Evolutionary conservation across 2,113 vertebrate species (phyloP), one percentile per base, ranked within the genome.

Genomic region (Pteronura brasiliensis): DNA sequence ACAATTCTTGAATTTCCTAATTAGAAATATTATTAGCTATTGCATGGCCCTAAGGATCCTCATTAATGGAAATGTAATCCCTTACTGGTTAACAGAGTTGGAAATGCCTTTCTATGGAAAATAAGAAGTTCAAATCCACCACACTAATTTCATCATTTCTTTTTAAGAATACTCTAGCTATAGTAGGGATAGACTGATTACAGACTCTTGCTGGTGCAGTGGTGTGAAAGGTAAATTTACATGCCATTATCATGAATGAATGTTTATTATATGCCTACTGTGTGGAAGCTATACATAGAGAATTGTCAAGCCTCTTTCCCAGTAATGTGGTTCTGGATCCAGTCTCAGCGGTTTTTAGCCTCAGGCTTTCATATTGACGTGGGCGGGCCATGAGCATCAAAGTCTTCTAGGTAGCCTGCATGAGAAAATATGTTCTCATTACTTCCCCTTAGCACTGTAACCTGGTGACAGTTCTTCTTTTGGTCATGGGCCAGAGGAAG

Each of bases 371-470:
- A 77, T 49, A 94, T 7, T 47, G 55, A 93, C 47, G 65, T 84
- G 82, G 77, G 74, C 0, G 3, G 93, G 61, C 49, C 42, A 44
- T 7, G 12, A n/a, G 59, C 31, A 84, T 96, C 88, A 96, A 91
- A 96, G 81, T 92, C 67, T 89, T 92, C 57, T 77, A 84, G 93
- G 80, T 72, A 88, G 39, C 80, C 81, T 80, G 92, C 69, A 72
- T 69, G 63, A 95, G 80, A 97, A 97, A 97, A 97, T 97, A 97
- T 95, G 97, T 97, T 97, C 95, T 97, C 96, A 97, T 97, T 97
- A 95, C 93, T 90, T 95, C 59, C 83, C 25, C 29, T 97, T 97
- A 96, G 89, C 93, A 89, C 74, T 83, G 72, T 92, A 90, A 95
- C 96, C 96, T 81, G 49, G 89, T 97, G 92, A 97, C 96, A 96